Base-by-base conservation (phyloP, 1,140 invertebrate species). In the Scaptodrosophila lebanonensis region DNA sequence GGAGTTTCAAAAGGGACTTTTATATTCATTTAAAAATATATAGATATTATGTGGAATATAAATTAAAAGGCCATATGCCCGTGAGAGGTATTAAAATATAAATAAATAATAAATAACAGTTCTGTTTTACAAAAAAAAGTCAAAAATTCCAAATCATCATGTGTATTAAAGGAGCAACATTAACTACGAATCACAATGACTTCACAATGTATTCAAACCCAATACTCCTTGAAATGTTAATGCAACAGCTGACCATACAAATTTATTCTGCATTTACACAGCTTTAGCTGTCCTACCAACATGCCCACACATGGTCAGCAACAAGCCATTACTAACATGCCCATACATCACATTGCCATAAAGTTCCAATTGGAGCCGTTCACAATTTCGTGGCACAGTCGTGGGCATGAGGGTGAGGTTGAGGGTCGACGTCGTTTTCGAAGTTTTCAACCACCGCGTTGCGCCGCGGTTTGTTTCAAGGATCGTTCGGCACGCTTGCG, bases 261-360 rank as follows among this genome's bases (percentile, higher is more conserved):
- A 25, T 8, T 25, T 11, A 5, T 15, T 15, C 20, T 29, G 6
- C 13, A 3, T 13, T 4, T 16, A 27, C 8, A 9, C 22, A 18
- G 0, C 17, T 20, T 20, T 25, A 13, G 2, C 32, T 18, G 6
- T 13, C 51, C 51, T 63, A 62, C 73, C 68, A 56, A 51, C 75
- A 82, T 82, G n/a, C 44, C 32, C 30, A 18, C 73, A 82, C 66
- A 79, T 79, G 73, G 57, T 57, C 25, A 13, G 4, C 43, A 15
- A n/a, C 15, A 36, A 38, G 52, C 38, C 58, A 48, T 6, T 2
- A 29, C 43, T 70, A 53, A 63, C 45, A 20, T 56, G 20, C 32
- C 45, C 22, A 22, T 5, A 16, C 30, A 51, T 32, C 32, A 27
- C 35, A 49, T 38, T 18, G 15, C 47, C 11, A 20, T 20, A 30